These are phyloP conservation scores for Ellobius talpinus DNA, from an alignment of 2,113 vertebrate genomes.

Conservation along the genomic window DNA sequence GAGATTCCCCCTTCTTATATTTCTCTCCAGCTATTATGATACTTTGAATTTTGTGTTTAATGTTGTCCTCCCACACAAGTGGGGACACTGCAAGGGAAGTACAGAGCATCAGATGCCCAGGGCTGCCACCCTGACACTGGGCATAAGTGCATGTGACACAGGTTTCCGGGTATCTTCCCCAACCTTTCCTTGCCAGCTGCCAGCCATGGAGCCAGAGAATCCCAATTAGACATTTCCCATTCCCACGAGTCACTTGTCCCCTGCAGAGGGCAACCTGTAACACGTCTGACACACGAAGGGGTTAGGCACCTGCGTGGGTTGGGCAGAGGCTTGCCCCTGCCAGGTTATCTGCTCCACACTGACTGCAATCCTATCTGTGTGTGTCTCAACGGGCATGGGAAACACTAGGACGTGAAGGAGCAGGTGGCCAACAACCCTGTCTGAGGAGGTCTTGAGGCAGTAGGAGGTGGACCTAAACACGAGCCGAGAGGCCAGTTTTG, in stretches of 20 bases:
- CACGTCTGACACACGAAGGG: not conserved
- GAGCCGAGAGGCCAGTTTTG: not conserved
- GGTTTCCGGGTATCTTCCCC: not conserved
- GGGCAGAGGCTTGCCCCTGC: not conserved
- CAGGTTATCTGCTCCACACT: not conserved
- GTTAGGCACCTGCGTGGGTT: not conserved
- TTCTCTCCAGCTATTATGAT: not conserved
- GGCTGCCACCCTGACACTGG: not conserved
- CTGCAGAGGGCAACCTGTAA: not conserved
- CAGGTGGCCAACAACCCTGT: not conserved
- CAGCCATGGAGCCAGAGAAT: not conserved
- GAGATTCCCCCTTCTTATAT: not conserved
- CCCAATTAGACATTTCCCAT: not conserved
- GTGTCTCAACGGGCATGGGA: not conserved
- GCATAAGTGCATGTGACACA: not conserved
- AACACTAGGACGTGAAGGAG: not conserved
- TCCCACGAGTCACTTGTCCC: not conserved
- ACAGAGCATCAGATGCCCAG: not conserved
- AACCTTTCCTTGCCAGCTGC: not conserved
- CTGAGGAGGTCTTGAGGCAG: not conserved
- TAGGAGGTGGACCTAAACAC: not conserved
- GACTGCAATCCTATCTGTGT: not conserved
- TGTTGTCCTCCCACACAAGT: not conserved
- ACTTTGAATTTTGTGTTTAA: constrained; percentile 43
- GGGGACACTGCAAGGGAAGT: not conserved